Evolutionary conservation across 2,797 vertebrate genomes (phyloP).

Genomic region (Rhabdophis nuchalis): DNA sequence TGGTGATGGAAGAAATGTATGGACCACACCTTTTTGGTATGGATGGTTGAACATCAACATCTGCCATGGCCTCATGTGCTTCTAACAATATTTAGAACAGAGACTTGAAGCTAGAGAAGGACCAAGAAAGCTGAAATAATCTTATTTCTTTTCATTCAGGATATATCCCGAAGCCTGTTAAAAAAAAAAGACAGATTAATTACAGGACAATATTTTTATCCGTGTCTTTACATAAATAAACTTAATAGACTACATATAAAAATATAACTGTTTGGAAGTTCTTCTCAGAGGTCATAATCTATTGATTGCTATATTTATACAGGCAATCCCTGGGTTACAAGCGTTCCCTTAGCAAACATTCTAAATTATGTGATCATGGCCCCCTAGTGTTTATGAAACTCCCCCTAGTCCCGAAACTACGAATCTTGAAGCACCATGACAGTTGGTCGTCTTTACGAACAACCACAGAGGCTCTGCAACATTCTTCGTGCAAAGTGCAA

Average conservation of each 20-base stretch:
- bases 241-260: background rate
- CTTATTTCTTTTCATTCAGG: slow-evolving; percentile 50
- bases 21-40: slow-evolving; percentile 72
- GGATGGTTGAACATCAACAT: slow-evolving; percentile 62
- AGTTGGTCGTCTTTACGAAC: too few species aligned
- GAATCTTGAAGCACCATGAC: too few species aligned
- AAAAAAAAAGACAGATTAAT: slow-evolving; percentile 25
- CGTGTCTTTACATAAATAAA: background rate
- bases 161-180: slow-evolving; percentile 65
- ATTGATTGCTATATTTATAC: background rate
- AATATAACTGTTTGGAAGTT: background rate
- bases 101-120: slow-evolving; percentile 11
- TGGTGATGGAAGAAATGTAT: slow-evolving; percentile 82
- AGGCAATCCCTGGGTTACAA: too few species aligned
- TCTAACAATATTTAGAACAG: slow-evolving; percentile 46
- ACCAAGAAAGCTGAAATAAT: slow-evolving; percentile 40
- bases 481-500: too few species aligned
- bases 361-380: too few species aligned
- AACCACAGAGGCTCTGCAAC: too few species aligned
- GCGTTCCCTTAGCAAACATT: too few species aligned
- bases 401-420: too few species aligned
- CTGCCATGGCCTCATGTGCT: slow-evolving; percentile 71
- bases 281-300: background rate
- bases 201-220: background rate
- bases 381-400: too few species aligned